Base-by-base conservation (phyloP, 2,888 invertebrate genomes). In the Ophion slaviceki region DNA sequence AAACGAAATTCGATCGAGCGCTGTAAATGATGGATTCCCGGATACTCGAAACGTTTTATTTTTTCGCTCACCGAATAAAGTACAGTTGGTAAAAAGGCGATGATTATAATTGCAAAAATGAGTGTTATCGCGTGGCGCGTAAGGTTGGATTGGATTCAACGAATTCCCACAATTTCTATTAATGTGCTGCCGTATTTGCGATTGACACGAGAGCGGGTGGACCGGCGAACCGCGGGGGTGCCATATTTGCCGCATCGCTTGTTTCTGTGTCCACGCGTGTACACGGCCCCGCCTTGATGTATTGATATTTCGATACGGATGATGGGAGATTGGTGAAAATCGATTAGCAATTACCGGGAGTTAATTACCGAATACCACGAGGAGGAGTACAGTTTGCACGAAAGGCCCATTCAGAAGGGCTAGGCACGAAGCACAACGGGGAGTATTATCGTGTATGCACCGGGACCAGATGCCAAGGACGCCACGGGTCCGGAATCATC, bases 291-390 rank as follows among this genome's bases (percentile, higher is more conserved):
- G 61, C 85, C 84, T 72, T 78, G 81, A 82, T 88, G 87, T 88
- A 89, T 91, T 89, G 89, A 91, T 91, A 91, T 88, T 87, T 88
- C 89, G 88, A 86, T 88, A 89, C 80, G 89, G 86, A 79, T 88
- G 87, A 91, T 92, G 89, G 86, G 89, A 89, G 88, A 89, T 90
- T 91, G 89, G 80, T 83, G 86, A 85, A 87, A 88, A 90, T 92
- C 91, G 91, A 92, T 92, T 90, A 90, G 90, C 88, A 90, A 91
- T 92, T 91, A 91, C 88, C 86, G 88, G 85, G 85, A 88, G 90
- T 89, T 91, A 91, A 92, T 92, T 91, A 91, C 88, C 87, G 87
- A 83, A 86, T 82, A 72, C 71, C 72, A 20, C 71, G 32, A 59
- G 11, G 47, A 47, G 47, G 47, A 47, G 47, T 4, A 14, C 53